Evolutionary conservation across 2,888 invertebrate species (phyloP).

Genomic region (Vannuccia rotundouncinata): DNA sequence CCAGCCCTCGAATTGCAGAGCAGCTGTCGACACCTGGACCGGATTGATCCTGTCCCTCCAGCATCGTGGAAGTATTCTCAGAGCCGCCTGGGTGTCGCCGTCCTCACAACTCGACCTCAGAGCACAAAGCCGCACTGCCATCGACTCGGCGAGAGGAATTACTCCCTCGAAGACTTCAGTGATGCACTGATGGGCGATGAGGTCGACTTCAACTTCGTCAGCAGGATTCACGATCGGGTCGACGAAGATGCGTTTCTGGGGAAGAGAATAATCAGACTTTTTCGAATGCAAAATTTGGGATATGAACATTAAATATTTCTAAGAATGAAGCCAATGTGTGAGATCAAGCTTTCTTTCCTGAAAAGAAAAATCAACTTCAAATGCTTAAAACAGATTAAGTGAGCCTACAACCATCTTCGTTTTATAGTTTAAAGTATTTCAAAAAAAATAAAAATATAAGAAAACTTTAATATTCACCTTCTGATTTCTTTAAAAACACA

Average conservation of each 20-base stretch:
- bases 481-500: too few relatives aligned
- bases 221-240: background rate
- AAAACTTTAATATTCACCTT: too few relatives aligned
- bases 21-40: background rate
- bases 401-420: too few relatives aligned
- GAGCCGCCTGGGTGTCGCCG: background rate
- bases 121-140: background rate
- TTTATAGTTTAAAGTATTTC: too few relatives aligned
- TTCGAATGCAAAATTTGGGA: too few relatives aligned
- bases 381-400: too few relatives aligned
- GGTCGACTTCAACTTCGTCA: background rate
- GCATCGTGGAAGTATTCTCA: background rate
- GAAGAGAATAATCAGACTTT: too few relatives aligned
- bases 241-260: background rate
- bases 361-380: too few relatives aligned
- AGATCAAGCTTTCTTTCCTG: too few relatives aligned
- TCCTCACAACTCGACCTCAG: background rate
- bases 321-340: too few relatives aligned
- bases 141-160: background rate
- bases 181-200: background rate
- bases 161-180: background rate
- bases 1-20: background rate
- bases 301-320: too few relatives aligned
- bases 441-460: too few relatives aligned
- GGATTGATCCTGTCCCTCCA: background rate